Evolutionary conservation across 2,888 invertebrate species (phyloP).

Genomic region (Siphlonurus alternatus): DNA sequence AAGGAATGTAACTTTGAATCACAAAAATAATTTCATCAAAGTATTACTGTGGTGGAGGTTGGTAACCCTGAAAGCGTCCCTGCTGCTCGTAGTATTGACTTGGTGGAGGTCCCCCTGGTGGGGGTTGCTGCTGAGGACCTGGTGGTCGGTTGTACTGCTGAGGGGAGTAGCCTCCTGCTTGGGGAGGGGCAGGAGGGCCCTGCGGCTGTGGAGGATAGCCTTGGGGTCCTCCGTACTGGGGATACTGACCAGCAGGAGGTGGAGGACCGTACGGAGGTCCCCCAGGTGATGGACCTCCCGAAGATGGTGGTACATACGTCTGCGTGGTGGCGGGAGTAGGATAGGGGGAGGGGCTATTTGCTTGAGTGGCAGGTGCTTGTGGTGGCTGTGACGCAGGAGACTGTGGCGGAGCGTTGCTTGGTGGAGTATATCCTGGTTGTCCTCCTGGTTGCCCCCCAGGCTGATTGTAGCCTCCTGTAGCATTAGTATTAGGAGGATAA

Average conservation of each 20-base stretch:
- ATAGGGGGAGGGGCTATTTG: constrained; percentile 7
- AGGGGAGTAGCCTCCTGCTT: constrained; percentile 49
- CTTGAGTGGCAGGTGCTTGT: constrained; percentile 21
- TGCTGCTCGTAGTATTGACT: constrained; percentile 34
- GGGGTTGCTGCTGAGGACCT: constrained; percentile 11
- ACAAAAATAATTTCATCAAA: too few species aligned
- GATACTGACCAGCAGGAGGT: constrained; percentile 52
- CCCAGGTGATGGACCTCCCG: constrained; percentile 26
- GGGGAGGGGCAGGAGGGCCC: constrained; percentile 26
- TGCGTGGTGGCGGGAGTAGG: constrained; percentile 13
- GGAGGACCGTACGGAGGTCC: constrained; percentile 55
- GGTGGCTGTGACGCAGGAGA: constrained; percentile 27
- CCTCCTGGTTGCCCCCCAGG: not conserved
- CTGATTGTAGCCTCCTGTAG: not conserved
- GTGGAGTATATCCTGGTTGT: constrained; percentile 22
- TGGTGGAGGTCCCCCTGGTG: constrained; percentile 10
- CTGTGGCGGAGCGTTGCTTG: constrained; percentile 24
- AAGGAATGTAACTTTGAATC: too few species aligned
- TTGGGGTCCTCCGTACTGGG: constrained; percentile 25
- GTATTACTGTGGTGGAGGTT: constrained; percentile 60
- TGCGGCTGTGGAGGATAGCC: constrained; percentile 12
- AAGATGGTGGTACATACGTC: constrained; percentile 13
- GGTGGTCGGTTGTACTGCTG: constrained; percentile 27
- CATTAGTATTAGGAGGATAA: constrained; percentile 5
- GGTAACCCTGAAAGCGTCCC: constrained; percentile 30